These are phyloP conservation scores for Ambastaia sidthimunki DNA, from an alignment of 2,797 vertebrate species.

Conservation along the genomic window DNA sequence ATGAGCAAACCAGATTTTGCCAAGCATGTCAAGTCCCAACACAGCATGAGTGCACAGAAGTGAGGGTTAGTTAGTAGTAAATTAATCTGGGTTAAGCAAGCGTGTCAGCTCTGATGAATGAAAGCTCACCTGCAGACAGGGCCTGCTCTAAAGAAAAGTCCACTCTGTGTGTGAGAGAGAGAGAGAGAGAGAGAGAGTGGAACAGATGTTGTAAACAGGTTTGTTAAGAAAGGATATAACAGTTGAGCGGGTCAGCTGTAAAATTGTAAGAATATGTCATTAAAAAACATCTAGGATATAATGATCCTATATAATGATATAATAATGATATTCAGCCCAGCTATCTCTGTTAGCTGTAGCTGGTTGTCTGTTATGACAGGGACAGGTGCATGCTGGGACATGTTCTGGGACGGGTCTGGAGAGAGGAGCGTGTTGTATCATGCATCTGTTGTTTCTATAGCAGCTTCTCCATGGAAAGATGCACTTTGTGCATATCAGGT, in stretches of 20 bases:
- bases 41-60: neutral
- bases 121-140: conserved; percentile 67
- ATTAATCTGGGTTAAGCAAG: conserved; percentile 37
- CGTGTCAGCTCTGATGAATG: conserved; percentile 9
- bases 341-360: neutral
- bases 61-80: conserved; percentile 1
- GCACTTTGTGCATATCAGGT: neutral
- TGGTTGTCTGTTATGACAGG: neutral
- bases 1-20: neutral
- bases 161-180: conserved; percentile 68
- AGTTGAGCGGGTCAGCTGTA: neutral
- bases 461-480: conserved; percentile 7
- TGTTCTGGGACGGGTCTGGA: neutral
- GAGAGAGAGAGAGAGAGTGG: conserved; percentile 46
- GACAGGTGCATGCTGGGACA: conserved; percentile 28
- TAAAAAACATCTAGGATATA: no score
- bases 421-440: neutral
- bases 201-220: conserved; percentile 9
- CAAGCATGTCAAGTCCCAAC: neutral
- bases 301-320: no score
- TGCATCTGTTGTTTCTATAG: conserved; percentile 36
- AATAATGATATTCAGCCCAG: neutral
- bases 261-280: no score
- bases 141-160: conserved; percentile 70
- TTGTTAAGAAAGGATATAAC: neutral